A percentile compares a stretch with the other conserved stretches of the same genome.
phyloP scores from a whole-genome alignment of 1,140 invertebrate species.

The Cydia splendana region DNA sequence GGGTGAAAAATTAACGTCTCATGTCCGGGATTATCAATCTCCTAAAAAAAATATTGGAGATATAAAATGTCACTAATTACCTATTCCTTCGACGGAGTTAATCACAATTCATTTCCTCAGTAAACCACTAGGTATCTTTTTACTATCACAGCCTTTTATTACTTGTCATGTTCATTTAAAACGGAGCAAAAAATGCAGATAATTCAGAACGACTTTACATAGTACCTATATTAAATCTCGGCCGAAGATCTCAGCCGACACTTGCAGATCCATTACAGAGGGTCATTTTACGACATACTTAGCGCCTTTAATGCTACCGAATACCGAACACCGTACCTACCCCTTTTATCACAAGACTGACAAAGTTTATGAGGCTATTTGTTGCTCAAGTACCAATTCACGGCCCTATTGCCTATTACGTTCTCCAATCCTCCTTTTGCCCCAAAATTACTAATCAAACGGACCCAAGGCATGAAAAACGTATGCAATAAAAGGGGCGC shows the following conservation, averaged over 20 bases:
- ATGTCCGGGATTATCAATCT: too few species aligned
- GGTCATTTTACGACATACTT: neutral
- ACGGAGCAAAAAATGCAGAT: neutral
- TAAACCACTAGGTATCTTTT: neutral
- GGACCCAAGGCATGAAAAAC: neutral
- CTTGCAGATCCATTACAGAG: neutral
- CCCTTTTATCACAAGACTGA: constrained; percentile 22
- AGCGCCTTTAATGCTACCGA: neutral
- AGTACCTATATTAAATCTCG: too few species aligned
- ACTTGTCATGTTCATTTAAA: neutral
- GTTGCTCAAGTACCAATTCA: neutral
- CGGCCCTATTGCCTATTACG: neutral
- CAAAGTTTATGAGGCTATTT: constrained; percentile 11
- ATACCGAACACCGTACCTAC: neutral
- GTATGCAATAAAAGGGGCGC: constrained; percentile 5
- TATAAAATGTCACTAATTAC: too few species aligned
- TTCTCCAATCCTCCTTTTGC: constrained; percentile 23
- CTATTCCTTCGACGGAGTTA: too few species aligned
- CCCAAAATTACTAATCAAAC: constrained; percentile 26
- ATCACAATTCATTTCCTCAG: too few species aligned
- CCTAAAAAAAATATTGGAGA: too few species aligned
- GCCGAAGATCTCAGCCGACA: too few species aligned
- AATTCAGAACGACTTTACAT: too few species aligned
- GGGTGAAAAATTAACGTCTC: too few species aligned
- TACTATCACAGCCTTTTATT: neutral